Base-by-base conservation (phyloP, 2,888 invertebrate species). In the Ochropacha duplaris region DNA sequence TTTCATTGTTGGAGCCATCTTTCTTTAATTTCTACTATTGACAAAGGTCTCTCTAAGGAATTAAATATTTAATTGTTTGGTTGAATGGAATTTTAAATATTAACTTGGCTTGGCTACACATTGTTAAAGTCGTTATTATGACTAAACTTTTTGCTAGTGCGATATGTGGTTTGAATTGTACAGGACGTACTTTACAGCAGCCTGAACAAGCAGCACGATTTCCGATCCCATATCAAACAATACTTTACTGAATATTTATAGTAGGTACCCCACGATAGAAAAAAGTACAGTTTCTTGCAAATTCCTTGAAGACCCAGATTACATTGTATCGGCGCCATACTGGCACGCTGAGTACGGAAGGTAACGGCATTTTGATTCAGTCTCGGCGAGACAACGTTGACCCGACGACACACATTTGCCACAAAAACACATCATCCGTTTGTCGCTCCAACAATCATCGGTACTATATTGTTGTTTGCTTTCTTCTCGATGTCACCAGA, bases 401-500 rank as follows among this genome's bases (percentile, higher is more conserved):
- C 81, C 76, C 59, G 65, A 57, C 76, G 76, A 69, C 83, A 82
- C 70, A 83, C 79, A 80, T 82, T 75, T 75, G 58, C 66, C 57
- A 64, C 71, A 76, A 77, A 73, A 52, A 31, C 52, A 52, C 28
- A 31, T 19, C 34, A 31, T 31, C 64, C 70, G 70, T 66, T 68
- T 69, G 64, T 62, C 68, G 68, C 70, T 66, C 64, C 44, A 19
- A 16, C 16, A 44, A 44, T 44, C 44, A 44, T 44, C 19, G 44
- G 19, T 44, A 60, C 66, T 58, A 65, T 65, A 63, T 66, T 59
- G 51, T 54, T 51, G 52, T 52, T 56, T 44, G 14, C 51, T 16
- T 26, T n/a, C 28, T 19, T n/a, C 51, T 12, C 12, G 12, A 31
- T 2, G 12, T 31, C 12, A 31, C 31, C 31, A 31, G 12, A 12